phyloP scores from a whole-genome alignment of 2,888 invertebrate species.

The Agonopterix arenella region DNA sequence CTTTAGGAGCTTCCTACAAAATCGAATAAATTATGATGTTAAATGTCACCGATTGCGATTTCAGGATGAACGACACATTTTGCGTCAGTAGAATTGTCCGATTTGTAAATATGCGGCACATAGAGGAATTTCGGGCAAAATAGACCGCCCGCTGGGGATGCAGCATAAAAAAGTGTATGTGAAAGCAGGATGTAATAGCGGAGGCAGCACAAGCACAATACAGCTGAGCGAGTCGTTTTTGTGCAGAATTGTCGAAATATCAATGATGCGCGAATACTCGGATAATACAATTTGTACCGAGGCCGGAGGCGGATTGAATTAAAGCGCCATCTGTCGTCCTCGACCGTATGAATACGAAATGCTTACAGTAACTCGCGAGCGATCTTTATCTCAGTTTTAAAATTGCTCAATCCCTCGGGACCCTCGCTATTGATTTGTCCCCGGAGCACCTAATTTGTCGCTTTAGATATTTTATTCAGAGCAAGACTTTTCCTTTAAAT shows the following conservation, averaged over 20 bases:
- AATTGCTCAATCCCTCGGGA: conserved; percentile 69
- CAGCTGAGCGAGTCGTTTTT: conserved; percentile 34
- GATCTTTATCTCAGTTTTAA: conserved; percentile 76
- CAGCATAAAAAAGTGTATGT: conserved; percentile 1
- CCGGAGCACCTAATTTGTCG: conserved; percentile 59
- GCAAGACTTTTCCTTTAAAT: conserved; percentile 37
- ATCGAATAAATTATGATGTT: too few species aligned
- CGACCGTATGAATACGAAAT: conserved; percentile 73
- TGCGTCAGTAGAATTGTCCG: too few species aligned
- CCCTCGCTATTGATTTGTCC: conserved; percentile 65
- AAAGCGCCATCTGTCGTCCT: conserved; percentile 73
- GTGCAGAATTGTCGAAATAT: conserved; percentile 68
- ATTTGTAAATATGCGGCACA: too few species aligned
- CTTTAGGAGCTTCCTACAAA: too few species aligned
- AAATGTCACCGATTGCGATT: too few species aligned
- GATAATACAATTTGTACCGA: conserved; percentile 72
- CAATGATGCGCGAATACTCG: conserved; percentile 74
- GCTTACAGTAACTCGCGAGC: conserved; percentile 59
- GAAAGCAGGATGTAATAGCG: conserved; percentile 1
- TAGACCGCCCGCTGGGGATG: conserved; percentile 22
- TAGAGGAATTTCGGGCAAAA: conserved; percentile 21
- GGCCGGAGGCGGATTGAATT: conserved; percentile 73
- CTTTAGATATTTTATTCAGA: conserved; percentile 61
- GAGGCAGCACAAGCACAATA: conserved; percentile 25
- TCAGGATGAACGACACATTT: too few species aligned